Base-by-base conservation (phyloP, 2,888 invertebrate species). In the Diadromus collaris region DNA sequence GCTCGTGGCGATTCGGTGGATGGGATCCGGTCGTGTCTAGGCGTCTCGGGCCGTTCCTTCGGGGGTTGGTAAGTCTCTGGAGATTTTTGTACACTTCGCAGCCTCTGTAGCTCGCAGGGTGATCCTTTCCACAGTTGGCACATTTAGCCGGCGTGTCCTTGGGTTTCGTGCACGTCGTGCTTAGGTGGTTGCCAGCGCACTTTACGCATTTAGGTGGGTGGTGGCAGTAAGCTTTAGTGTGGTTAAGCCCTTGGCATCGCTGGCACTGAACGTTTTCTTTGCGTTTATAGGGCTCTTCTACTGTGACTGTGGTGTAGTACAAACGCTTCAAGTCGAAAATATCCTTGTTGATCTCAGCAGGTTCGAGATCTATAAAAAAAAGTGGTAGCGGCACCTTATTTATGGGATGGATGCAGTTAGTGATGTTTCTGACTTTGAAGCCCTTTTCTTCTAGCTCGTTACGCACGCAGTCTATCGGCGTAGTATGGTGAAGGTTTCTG, bases 341-440 rank as follows among this genome's bases (percentile, higher is more conserved):
- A 41, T 77, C 64, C 76, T 81, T 83, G 32, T 76, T 76, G 5
- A 69, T 83, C 19, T 71, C 51, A n/a, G 76, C 71, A 29, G 81
- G 81, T 64, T 81, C 72, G 32, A 82, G 76, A 41, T 83, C 80
- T 6, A 83, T 68, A 24, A 76, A 80, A 65, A 82, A 81, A 9
- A 83, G 65, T n/a, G 80, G 75, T 24, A 83, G 51, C 9, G 77
- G 75, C 34, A 72, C 68, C 67, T 82, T 82, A 10, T 79, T 79
- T 70, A 60, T 69, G 27, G 76, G 71, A 19, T 72, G 76, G 24
- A 60, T 60, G 32, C 77, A 51, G 46, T 81, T 81, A 10, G 71
- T 54, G 21, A 82, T 56, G 24, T 81, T 80, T 13, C 74, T 60
- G n/a, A 81, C 74, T 76, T 68, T 51, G 48, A 80, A 80, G 9